Percentiles rank a stretch among this genome's conserved stretches.
Evolutionary conservation across 2,797 vertebrate species (phyloP).

Genomic region (Enteromius mattozi): DNA sequence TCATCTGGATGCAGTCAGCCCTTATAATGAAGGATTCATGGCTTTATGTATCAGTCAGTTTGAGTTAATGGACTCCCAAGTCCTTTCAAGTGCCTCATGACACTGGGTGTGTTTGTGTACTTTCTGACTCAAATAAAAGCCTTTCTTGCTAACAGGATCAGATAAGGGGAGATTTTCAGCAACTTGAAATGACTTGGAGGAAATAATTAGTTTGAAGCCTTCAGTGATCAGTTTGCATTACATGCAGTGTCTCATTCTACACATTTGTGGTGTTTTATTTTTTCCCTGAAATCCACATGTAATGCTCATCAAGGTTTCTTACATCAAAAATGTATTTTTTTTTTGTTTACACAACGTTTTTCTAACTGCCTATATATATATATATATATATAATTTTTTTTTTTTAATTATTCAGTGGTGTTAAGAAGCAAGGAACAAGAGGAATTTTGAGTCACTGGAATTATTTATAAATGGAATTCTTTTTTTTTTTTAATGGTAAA

Average conservation of each 20-base stretch:
- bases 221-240: neutral
- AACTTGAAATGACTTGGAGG: slow-evolving; percentile 15
- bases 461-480: neutral
- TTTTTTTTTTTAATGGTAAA: too few species aligned
- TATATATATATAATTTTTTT: neutral
- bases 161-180: slow-evolving; percentile 12
- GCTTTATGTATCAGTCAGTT: slow-evolving; percentile 17
- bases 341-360: neutral
- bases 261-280: neutral
- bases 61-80: slow-evolving; percentile 23
- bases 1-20: neutral
- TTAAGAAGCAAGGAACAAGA: neutral
- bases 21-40: neutral
- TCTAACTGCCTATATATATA: neutral
- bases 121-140: neutral
- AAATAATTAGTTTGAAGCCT: neutral
- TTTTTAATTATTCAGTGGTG: neutral
- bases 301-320: neutral
- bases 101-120: slow-evolving; percentile 28
- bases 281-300: neutral
- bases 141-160: slow-evolving; percentile 19
- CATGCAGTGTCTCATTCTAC: neutral
- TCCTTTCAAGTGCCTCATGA: slow-evolving; percentile 26
- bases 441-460: neutral
- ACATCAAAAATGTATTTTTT: neutral